Conservation (phyloP, 2,888 invertebrate species). For the Callimorpha dominula region DNA sequence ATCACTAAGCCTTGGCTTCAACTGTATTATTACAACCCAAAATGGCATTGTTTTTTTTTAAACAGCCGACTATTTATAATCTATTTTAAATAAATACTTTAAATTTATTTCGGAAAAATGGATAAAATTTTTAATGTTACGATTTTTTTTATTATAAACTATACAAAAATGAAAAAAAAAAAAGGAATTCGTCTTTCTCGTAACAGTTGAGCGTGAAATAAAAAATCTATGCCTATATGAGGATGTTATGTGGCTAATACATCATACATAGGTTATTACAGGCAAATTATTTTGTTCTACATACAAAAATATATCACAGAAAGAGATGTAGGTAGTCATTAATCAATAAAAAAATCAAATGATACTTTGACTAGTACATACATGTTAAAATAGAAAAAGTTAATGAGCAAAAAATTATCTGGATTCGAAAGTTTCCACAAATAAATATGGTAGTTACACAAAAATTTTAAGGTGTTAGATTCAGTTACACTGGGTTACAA, state of each 20-base stretch:
- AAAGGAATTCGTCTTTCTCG: conserved; percentile 48
- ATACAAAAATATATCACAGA: conserved; percentile 80
- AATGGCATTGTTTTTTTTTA: conserved; percentile 57
- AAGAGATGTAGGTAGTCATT: conserved; percentile 66
- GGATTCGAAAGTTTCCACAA: conserved; percentile 30
- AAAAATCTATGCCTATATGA: conserved; percentile 60
- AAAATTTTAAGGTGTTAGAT: conserved; percentile 34
- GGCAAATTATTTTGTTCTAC: conserved; percentile 74
- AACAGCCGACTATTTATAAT: conserved; percentile 46
- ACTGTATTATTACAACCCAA: conserved; percentile 65
- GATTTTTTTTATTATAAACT: conserved; percentile 40
- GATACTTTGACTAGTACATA: conserved; percentile 80
- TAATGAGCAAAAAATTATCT: conserved; percentile 60
- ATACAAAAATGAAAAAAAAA: conserved; percentile 49
- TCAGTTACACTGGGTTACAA: conserved; percentile 37
- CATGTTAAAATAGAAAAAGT: conserved; percentile 61
- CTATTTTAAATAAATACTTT: conserved; percentile 49
- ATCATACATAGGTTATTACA: conserved; percentile 57
- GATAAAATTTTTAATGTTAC: conserved; percentile 40
- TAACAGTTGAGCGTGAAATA: conserved; percentile 59
- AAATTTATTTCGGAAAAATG: conserved; percentile 36
- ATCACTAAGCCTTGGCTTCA: conserved; percentile 78
- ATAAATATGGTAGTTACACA: conserved; percentile 28
- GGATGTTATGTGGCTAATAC: conserved; percentile 81
- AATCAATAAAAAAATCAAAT: conserved; percentile 70